Percentiles rank a stretch among this genome's conserved stretches.
Evolutionary conservation across 2,113 vertebrate species (phyloP).

Genomic region (Thunnus thynnus): DNA sequence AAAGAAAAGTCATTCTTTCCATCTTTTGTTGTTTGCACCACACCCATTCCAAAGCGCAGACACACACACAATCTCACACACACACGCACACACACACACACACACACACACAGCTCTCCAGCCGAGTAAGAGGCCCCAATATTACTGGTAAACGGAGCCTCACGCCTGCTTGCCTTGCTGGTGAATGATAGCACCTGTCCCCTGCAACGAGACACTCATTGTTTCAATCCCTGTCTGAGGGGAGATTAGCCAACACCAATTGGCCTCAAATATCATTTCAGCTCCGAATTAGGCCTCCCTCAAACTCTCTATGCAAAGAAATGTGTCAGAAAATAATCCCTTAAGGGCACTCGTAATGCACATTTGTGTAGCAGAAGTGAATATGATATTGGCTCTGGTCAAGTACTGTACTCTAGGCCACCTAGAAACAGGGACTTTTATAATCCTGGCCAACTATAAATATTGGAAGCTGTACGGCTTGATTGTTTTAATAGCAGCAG

Average conservation of each 20-base stretch:
- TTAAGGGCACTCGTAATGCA: conserved; percentile 79
- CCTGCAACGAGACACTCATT: conserved; percentile 79
- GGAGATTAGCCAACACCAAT: conserved; percentile 80
- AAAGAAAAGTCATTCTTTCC: conserved; percentile 57
- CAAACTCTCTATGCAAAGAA: conserved; percentile 56
- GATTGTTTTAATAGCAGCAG: conserved; percentile 89
- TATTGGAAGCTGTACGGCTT: conserved; percentile 81
- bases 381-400: conserved; percentile 82
- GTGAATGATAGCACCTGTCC: conserved; percentile 84
- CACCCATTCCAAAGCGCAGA: conserved; percentile 34
- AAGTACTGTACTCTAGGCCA: conserved; percentile 79
- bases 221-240: conserved; percentile 80
- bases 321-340: conserved; percentile 79
- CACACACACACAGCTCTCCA: conserved; percentile 3
- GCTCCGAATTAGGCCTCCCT: conserved; percentile 70
- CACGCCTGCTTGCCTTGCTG: conserved; percentile 57
- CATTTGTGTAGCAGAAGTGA: conserved; percentile 78
- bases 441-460: conserved; percentile 85
- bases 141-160: conserved; percentile 73
- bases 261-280: conserved; percentile 80
- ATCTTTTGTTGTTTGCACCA: conserved; percentile 44
- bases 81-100: conserved; percentile 20
- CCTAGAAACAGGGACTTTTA: conserved; percentile 78
- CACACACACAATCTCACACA: conserved; percentile 21
- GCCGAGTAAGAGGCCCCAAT: conserved; percentile 44